Conservation (phyloP, 2,797 vertebrate genomes). For the Lophotriccus pileatus region DNA sequence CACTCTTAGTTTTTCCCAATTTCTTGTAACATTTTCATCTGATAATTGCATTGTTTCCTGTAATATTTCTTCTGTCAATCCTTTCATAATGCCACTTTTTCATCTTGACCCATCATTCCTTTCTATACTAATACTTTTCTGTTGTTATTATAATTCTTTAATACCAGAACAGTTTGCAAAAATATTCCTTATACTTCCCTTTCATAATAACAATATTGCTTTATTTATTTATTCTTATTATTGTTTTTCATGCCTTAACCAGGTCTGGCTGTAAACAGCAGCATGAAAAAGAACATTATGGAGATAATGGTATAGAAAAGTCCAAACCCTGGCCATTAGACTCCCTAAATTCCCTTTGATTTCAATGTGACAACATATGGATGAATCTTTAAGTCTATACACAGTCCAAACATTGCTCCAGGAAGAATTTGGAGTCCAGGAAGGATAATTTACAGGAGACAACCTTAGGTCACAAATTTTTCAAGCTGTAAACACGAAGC, state of each 20-base stretch:
- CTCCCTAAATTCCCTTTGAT: background rate
- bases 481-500: background rate
- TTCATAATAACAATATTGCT: background rate
- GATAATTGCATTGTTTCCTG: background rate
- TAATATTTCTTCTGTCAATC: background rate
- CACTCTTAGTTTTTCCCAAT: background rate
- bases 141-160: background rate
- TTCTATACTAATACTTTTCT: background rate
- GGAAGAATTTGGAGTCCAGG: background rate
- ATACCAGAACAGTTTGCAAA: background rate
- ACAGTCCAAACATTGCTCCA: background rate
- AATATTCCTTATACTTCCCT: background rate
- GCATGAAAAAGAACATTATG: background rate
- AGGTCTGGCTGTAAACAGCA: background rate
- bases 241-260: background rate
- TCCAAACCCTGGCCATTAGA: background rate
- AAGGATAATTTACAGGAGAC: background rate
- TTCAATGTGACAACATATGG: background rate
- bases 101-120: background rate
- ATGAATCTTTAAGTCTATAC: background rate
- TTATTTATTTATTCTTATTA: background rate
- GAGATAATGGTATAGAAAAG: background rate
- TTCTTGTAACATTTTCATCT: background rate
- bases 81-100: background rate
- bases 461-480: background rate